Percentiles rank a stretch among this genome's conserved stretches.
Evolutionary conservation across 2,797 vertebrate genomes (phyloP).

Genomic region (Peromyscus eremicus): DNA sequence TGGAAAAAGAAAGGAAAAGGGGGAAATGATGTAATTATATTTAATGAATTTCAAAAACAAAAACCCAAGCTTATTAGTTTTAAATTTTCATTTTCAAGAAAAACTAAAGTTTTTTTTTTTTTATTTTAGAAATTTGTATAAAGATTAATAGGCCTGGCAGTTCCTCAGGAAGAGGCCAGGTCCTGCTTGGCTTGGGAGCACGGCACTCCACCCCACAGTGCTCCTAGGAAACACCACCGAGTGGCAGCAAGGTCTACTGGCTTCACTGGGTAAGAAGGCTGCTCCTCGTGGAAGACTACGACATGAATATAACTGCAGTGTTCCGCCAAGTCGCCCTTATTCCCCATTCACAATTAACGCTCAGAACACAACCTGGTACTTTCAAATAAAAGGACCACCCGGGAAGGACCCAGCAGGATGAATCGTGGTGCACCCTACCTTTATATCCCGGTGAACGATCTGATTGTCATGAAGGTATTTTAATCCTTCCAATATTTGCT

Average conservation of each 20-base stretch:
- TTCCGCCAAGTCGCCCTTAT: conserved; percentile 19
- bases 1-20: neutral
- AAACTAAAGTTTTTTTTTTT: neutral
- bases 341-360: neutral
- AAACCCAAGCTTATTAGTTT: neutral
- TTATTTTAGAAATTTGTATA: conserved; percentile 31
- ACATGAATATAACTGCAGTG: neutral
- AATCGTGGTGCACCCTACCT: conserved; percentile 88
- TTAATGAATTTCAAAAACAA: neutral
- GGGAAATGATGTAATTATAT: neutral
- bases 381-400: conserved; percentile 48
- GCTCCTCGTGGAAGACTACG: neutral
- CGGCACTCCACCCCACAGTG: neutral
- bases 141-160: neutral
- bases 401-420: conserved; percentile 20
- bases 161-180: neutral
- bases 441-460: conserved; percentile 99
- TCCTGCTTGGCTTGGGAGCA: neutral
- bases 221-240: neutral
- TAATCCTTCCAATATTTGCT: conserved; percentile 98
- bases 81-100: conserved; percentile 37
- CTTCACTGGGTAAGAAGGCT: neutral
- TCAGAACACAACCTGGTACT: neutral
- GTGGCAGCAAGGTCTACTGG: neutral
- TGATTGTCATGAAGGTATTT: conserved; percentile 99